Base-by-base conservation (phyloP, 1,140 invertebrate species). In the Pogonus chalceus region DNA sequence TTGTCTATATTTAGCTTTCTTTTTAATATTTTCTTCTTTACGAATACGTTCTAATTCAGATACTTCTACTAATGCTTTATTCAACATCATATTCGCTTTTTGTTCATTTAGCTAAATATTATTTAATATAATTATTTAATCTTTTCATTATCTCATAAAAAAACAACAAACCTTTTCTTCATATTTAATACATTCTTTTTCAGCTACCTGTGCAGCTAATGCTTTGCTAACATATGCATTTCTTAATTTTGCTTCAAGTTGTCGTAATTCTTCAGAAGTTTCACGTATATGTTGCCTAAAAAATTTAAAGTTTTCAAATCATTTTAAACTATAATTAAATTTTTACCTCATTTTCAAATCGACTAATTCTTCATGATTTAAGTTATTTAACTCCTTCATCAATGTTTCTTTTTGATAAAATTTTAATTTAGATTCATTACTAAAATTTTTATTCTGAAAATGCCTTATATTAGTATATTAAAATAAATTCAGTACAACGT, bases 201-300 rank as follows among this genome's bases (percentile, higher is more conserved):
- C 67, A 18, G 67, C 68, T 22, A 70, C 58, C 57, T 74, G 72
- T 12, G 67, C 64, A 16, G 59, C 56, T 21, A 71, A 54, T 56
- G 68, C 65, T 58, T 73, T 73, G 20, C 60, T 64, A 2, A 67
- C 58, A 58, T 74, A 74, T 20, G 70, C 71, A 18, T 62, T 58
- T 54, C 62, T 62, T 31, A 74, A 58, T 62, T 71, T 67, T 9
- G 59, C 50, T 58, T 71, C 68, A 14, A 74, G 55, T 23, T 71
- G 65, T 47, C 65, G 52, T 49, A 74, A 57, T 61, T 74, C 72
- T 24, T 62, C 63, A 55, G 62, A 66, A 52, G 62, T 69, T 61
- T 69, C 65, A n/a, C 71, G 59, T 14, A 72, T 51, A 39, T 61
- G 59, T 56, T 69, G 67, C 26, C 66, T 62, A 18, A 35, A 54